Conservation (phyloP, 1,140 invertebrate genomes). For the Dolichoris vasculosae region DNA sequence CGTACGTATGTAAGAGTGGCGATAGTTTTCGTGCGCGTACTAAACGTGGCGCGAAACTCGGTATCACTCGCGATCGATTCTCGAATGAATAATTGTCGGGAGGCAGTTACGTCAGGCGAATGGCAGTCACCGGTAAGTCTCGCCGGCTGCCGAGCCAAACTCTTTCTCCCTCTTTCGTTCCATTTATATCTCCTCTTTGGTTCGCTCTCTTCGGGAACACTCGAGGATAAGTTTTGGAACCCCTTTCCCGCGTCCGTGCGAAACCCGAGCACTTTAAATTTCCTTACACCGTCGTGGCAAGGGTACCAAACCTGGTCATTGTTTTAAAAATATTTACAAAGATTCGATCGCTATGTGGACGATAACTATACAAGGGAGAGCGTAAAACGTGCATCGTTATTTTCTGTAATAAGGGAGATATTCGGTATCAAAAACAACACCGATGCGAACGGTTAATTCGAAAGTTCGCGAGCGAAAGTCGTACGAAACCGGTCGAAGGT, state of each 20-base stretch:
- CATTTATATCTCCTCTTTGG: background rate
- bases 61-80: constrained; percentile 40
- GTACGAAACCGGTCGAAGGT: background rate
- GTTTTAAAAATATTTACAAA: background rate
- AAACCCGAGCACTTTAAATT: background rate
- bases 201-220: background rate
- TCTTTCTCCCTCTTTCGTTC: background rate
- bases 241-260: background rate
- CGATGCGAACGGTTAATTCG: too few relatives aligned
- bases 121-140: background rate
- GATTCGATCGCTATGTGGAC: background rate
- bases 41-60: background rate
- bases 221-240: background rate
- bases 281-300: background rate
- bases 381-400: too few relatives aligned
- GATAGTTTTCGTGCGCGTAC: background rate
- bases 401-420: too few relatives aligned
- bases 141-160: too few relatives aligned
- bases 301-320: background rate
- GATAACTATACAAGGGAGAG: background rate
- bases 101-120: constrained; percentile 29
- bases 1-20: background rate
- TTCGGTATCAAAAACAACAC: too few relatives aligned
- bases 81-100: constrained; percentile 40
- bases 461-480: background rate